Conservation (phyloP, 1,140 invertebrate genomes). For the Drosophila albomicans region DNA sequence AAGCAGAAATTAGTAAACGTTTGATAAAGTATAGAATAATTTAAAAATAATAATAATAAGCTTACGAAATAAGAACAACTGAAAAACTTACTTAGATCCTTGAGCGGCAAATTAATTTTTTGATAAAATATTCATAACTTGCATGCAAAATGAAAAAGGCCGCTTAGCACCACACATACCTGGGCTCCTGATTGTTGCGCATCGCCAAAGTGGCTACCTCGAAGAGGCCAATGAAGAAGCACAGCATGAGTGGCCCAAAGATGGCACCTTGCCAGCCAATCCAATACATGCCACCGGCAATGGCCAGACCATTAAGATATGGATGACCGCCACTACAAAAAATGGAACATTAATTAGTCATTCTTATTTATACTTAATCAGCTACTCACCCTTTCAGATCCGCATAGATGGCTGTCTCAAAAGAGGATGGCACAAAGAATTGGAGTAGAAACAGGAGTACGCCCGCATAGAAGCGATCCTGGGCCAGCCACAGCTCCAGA, state of each 20-base stretch:
- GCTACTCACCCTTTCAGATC: constrained; percentile 97
- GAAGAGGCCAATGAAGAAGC: constrained; percentile 86
- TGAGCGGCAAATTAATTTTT: constrained; percentile 46
- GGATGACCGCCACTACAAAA: constrained; percentile 95
- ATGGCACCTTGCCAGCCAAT: constrained; percentile 98
- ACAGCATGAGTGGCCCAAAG: constrained; percentile 97
- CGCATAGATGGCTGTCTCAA: constrained; percentile 97
- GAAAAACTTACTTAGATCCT: constrained; percentile 65
- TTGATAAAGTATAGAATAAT: background rate
- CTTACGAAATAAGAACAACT: background rate
- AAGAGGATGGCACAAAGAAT: constrained; percentile 95
- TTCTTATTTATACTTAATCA: background rate
- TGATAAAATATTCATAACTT: constrained; percentile 52
- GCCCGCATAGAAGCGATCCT: constrained; percentile 90
- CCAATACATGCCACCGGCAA: constrained; percentile 99
- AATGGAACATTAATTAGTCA: background rate
- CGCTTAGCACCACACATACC: constrained; percentile 54
- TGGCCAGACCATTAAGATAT: constrained; percentile 98
- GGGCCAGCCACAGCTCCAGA: constrained; percentile 96
- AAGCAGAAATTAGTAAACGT: background rate
- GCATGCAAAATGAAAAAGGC: constrained; percentile 57
- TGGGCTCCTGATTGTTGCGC: constrained; percentile 72
- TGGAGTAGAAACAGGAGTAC: constrained; percentile 92
- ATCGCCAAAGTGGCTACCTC: constrained; percentile 80
- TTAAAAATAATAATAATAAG: background rate